These are phyloP conservation scores for Malurus elegans DNA, from an alignment of 2,113 vertebrate genomes.

Conservation along the genomic window DNA sequence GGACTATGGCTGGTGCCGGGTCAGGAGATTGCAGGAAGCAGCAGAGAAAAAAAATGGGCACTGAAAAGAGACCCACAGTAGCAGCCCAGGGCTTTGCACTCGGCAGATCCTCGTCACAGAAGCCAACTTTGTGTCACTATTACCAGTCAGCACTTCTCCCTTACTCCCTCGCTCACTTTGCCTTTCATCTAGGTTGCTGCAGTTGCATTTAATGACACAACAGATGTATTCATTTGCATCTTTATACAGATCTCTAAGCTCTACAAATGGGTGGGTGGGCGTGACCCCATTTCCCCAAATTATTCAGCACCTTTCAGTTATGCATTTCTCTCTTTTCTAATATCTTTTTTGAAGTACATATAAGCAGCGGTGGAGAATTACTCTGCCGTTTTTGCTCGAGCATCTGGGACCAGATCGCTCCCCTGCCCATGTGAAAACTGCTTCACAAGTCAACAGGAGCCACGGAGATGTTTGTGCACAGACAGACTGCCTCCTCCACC, in stretches of 20 bases:
- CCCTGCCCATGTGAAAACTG: not conserved
- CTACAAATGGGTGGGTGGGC: conserved; percentile 59
- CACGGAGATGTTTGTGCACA: not conserved
- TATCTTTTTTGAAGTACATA: conserved; percentile 4
- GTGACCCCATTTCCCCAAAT: conserved; percentile 60
- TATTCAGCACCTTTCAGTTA: conserved; percentile 63
- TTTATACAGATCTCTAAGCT: conserved; percentile 62
- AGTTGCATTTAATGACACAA: conserved; percentile 65
- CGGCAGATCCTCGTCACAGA: conserved; percentile 33
- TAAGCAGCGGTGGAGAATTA: conserved; percentile 7
- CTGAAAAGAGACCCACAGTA: not conserved
- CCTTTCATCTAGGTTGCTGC: conserved; percentile 63
- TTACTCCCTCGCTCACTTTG: conserved; percentile 13
- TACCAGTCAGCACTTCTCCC: conserved; percentile 55
- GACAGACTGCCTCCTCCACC: not conserved
- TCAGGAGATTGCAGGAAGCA: not conserved
- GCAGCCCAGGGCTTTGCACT: conserved; percentile 8
- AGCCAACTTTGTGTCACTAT: conserved; percentile 26
- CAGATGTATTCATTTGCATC: conserved; percentile 69
- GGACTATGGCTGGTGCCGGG: not conserved
- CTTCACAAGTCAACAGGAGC: not conserved
- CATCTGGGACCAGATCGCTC: not conserved
- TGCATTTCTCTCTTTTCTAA: conserved; percentile 13
- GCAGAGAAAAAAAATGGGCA: not conserved
- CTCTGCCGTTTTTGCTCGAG: not conserved